These are phyloP conservation scores for Drosophila niveifrons DNA, from an alignment of 2,888 invertebrate species.

Conservation along the genomic window DNA sequence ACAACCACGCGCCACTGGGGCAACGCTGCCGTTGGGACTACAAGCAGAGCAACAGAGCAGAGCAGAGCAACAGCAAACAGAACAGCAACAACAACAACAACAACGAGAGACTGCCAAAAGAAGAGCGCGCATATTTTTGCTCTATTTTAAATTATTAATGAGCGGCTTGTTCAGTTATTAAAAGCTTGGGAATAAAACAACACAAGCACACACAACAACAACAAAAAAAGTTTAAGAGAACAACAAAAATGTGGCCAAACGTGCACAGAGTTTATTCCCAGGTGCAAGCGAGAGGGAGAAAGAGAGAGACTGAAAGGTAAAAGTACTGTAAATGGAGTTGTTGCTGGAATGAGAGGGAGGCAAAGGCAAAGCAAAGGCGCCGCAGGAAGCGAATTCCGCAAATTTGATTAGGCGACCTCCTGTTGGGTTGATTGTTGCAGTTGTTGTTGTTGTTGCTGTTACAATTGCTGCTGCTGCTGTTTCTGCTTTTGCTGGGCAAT, in stretches of 20 bases:
- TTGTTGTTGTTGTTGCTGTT: not conserved
- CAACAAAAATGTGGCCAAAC: conserved; percentile 40
- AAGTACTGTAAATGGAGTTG: conserved; percentile 11
- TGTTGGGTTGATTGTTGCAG: conserved; percentile 10
- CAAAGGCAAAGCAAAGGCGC: not conserved
- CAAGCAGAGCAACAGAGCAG: conserved; percentile 13
- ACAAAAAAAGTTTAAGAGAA: conserved; percentile 3
- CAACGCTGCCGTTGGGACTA: conserved; percentile 39
- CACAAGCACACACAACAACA: conserved; percentile 8
- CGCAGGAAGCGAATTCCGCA: conserved; percentile 40
- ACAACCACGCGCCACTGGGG: conserved; percentile 60
- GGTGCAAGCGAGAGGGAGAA: conserved; percentile 24
- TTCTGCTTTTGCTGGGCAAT: conserved; percentile 25
- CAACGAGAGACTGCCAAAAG: conserved; percentile 24
- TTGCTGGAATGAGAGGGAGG: not conserved
- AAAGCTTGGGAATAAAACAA: conserved; percentile 76
- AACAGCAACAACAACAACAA: not conserved
- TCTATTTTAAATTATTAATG: conserved; percentile 82
- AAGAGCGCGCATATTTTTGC: conserved; percentile 71
- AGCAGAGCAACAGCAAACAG: conserved; percentile 1
- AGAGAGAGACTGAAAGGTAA: not conserved
- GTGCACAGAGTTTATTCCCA: conserved; percentile 33
- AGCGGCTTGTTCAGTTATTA: conserved; percentile 81
- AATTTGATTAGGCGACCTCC: conserved; percentile 59
- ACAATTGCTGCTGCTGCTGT: no score